Evolutionary conservation across 2,888 invertebrate species (phyloP).

Genomic region (Hedychridium roseum): DNA sequence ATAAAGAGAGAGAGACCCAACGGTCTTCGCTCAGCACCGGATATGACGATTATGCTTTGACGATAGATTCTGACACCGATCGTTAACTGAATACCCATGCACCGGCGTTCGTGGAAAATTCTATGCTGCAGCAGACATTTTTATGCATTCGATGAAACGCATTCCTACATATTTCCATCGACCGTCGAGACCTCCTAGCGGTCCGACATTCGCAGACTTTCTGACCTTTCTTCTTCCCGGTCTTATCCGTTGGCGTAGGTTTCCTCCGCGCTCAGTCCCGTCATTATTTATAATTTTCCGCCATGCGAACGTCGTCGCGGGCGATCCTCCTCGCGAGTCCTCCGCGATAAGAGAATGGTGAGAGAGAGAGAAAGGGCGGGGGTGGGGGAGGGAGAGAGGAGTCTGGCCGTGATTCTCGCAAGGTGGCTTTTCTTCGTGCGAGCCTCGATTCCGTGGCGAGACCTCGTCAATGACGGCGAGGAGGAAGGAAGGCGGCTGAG

Average conservation of each 20-base stretch:
- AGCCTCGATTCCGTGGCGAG: no score
- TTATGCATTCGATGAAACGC: slow-evolving; percentile 1
- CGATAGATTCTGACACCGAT: slow-evolving; percentile 49
- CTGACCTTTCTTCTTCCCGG: slow-evolving; percentile 3
- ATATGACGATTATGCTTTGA: slow-evolving; percentile 55
- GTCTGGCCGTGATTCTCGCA: no score
- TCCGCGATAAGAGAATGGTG: slow-evolving; percentile 1
- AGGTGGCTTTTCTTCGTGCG: no score
- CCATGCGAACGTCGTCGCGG: slow-evolving; percentile 28
- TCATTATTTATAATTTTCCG: slow-evolving; percentile 63
- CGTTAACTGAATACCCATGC: slow-evolving; percentile 49
- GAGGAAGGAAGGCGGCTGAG: slow-evolving; percentile 1
- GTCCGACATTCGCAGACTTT: background rate
- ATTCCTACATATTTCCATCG: no score
- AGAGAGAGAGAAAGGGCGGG: background rate
- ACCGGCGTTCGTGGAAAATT: slow-evolving; percentile 44
- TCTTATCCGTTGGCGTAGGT: background rate
- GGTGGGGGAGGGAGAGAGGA: background rate
- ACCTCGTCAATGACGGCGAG: no score
- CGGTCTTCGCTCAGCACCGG: slow-evolving; percentile 39
- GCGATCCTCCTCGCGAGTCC: slow-evolving; percentile 37
- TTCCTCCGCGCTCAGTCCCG: slow-evolving; percentile 36
- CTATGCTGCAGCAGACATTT: background rate
- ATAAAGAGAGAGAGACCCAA: slow-evolving; percentile 35
- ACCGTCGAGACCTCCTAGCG: slow-evolving; percentile 5